Base-by-base conservation (phyloP, 2,797 vertebrate genomes). In the Pseudomugil gertrudae region DNA sequence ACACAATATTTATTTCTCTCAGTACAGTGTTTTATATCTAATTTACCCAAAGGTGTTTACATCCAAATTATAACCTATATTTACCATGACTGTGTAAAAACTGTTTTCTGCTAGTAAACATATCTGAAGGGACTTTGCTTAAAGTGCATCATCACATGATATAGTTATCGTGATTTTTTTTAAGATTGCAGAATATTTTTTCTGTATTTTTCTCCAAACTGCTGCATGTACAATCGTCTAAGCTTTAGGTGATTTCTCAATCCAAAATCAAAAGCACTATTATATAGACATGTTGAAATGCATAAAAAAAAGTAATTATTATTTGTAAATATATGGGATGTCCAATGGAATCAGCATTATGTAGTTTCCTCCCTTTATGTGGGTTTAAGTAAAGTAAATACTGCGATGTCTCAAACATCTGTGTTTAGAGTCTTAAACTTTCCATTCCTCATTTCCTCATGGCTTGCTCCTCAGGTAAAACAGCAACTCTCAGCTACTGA, bases 121-220 rank as follows among this genome's bases (percentile, higher is more conserved):
- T n/a, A 45, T n/a, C 10, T 45, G 43, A 45, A 21, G 9, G 19
- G 43, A 45, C 19, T 21, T 9, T 21, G 15, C 13, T 17, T 13
- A 38, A 38, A 38, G 15, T 71, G 61, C 35, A 67, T 66, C 7
- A 14, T 68, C 69, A 82, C 65, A 74, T 81, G 58, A 77, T 85
- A 84, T 59, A 82, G 81, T 74, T 60, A 84, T 76, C 73, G 52
- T 68, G 58, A 80, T 69, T 82, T 87, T 85, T 78, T 60, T 65
- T 69, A 9, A 57, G 57, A 78, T 60, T 36, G 56, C 40, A 62
- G 36, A 65, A 72, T 70, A 55, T 63, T 55, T 74, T 78, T 78
- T 78, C 38, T 48, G 43, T 69, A 6, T 69, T 77, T 69, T 32
- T 69, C 9, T 61, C 60, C 29, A 30, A 13, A 58, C 50, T 26